These are phyloP conservation scores for Platygyra sinensis DNA, from an alignment of 64 coral and sea anemone species.

Conservation along the genomic window DNA sequence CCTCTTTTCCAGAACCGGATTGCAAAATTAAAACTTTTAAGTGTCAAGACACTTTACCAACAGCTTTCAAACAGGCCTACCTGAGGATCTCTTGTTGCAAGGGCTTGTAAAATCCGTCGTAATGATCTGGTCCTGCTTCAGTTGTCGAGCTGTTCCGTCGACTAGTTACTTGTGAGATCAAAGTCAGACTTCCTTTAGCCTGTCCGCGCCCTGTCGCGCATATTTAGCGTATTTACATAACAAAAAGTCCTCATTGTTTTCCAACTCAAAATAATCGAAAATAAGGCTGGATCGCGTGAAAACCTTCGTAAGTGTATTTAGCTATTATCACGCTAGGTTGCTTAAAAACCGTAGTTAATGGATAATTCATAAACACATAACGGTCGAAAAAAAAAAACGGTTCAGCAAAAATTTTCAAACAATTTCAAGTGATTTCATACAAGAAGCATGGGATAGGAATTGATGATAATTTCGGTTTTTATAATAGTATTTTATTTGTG, in stretches of 20 bases:
- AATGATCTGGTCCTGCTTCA: neutral
- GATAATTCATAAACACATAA: slow-evolving; percentile 3
- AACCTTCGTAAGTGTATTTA: neutral
- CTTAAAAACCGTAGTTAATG: neutral
- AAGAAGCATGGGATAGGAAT: too few relatives aligned
- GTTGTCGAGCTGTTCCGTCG: neutral
- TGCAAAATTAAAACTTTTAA: neutral
- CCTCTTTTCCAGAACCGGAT: neutral
- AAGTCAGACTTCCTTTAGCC: neutral
- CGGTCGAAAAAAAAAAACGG: neutral
- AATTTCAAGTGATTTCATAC: neutral
- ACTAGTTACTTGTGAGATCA: neutral
- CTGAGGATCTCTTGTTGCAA: neutral
- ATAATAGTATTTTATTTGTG: too few relatives aligned
- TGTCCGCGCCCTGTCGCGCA: neutral
- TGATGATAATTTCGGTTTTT: too few relatives aligned
- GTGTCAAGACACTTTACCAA: neutral
- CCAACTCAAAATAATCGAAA: neutral
- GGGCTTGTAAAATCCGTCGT: neutral
- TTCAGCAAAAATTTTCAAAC: neutral
- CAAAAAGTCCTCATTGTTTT: neutral
- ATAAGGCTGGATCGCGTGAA: neutral
- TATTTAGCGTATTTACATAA: neutral
- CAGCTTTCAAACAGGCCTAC: neutral
- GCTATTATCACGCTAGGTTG: neutral